These are phyloP conservation scores for Perca flavescens DNA, from an alignment of 2,113 vertebrate genomes.

Conservation along the genomic window DNA sequence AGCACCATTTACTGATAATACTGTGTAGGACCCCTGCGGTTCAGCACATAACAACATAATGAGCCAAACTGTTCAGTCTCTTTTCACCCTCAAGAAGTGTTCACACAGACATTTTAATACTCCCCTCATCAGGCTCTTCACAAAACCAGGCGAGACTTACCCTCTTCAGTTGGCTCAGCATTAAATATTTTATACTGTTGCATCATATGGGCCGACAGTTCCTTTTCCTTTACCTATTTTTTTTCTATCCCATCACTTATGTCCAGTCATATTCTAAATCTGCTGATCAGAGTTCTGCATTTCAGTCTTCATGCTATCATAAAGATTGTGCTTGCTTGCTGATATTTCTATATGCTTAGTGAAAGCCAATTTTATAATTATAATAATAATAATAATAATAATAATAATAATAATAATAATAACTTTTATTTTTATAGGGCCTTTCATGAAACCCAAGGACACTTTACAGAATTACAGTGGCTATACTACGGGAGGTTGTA, in stretches of 20 bases:
- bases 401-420: too few species aligned
- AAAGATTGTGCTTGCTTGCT: conserved; percentile 1
- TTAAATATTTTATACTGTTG: conserved; percentile 23
- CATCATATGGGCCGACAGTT: conserved; percentile 18
- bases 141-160: neutral
- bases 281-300: conserved; percentile 6
- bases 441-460: too few species aligned
- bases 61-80: conserved; percentile 18
- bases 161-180: neutral
- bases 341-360: neutral
- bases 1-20: conserved; percentile 10
- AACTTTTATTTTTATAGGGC: too few species aligned
- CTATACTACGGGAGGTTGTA: too few species aligned
- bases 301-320: neutral
- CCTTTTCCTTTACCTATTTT: neutral
- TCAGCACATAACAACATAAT: conserved; percentile 28
- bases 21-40: conserved; percentile 26
- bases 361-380: conserved; percentile 23
- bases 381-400: too few species aligned
- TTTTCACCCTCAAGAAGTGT: conserved; percentile 17
- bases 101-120: conserved; percentile 17
- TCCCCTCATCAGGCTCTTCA: conserved; percentile 4
- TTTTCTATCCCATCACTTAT: neutral
- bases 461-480: too few species aligned
- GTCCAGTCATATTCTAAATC: neutral